Evolutionary conservation across 2,888 invertebrate genomes (phyloP).

Genomic region (Diarsia mendica): DNA sequence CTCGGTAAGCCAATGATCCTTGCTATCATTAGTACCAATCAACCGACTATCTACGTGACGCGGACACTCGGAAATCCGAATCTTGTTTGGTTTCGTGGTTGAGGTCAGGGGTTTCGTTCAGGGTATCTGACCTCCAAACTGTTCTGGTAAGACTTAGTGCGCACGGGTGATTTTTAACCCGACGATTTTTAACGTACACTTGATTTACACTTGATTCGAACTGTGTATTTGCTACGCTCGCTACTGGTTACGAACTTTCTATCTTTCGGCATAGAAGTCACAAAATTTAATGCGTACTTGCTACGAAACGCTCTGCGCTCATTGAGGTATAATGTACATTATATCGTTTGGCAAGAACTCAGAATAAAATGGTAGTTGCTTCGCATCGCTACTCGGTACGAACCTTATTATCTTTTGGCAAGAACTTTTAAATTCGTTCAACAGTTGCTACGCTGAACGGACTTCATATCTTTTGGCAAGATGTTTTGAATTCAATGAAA

Average conservation of each 20-base stretch:
- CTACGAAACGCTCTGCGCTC: neutral
- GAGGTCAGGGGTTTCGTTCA: conserved; percentile 40
- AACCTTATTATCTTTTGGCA: too few species aligned
- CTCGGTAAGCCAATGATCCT: conserved; percentile 39
- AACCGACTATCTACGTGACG: conserved; percentile 38
- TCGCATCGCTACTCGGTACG: too few species aligned
- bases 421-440: too few species aligned
- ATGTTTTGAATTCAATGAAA: too few species aligned
- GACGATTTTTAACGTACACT: neutral
- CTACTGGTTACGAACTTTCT: conserved; percentile 3
- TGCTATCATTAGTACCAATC: conserved; percentile 53
- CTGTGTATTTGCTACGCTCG: neutral
- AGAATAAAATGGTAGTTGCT: too few species aligned
- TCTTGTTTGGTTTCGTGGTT: conserved; percentile 33
- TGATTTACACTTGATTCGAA: neutral
- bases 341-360: too few species aligned
- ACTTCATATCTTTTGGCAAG: neutral
- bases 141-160: neutral
- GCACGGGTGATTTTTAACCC: neutral
- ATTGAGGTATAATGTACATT: too few species aligned
- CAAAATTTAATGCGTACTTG: neutral
- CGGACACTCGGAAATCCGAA: conserved; percentile 54
- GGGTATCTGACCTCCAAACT: conserved; percentile 35
- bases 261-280: neutral
- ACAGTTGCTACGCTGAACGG: too few species aligned